Evolutionary conservation across 2,113 vertebrate species (phyloP), one percentile per base, ranked within the genome.

Genomic region (Chitala chitala): DNA sequence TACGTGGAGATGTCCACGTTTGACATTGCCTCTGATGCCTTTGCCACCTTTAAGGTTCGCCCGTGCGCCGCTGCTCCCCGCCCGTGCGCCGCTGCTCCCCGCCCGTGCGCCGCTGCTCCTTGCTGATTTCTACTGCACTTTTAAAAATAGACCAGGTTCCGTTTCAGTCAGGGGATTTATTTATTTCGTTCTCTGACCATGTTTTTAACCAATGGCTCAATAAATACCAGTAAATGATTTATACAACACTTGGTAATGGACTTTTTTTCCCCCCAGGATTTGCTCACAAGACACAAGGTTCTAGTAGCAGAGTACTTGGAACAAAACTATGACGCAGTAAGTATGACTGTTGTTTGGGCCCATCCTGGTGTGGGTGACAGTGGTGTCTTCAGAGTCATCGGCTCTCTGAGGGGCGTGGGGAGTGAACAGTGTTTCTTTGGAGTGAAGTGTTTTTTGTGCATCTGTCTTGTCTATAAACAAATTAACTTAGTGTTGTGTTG

Each of bases 1-100:
- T 98, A 98, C 17, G 96, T 99, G 86, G 96, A 98, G 81, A 91
- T 98, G 91, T 98, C 95, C 81, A 98, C 96, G 10, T 98, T 98
- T 80, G 96, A 98, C 88, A 98, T 98, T 51, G 95, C 96, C 83
- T 98, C 96, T 8, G 96, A 98, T 82, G 96, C 96, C 73, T 98
- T 98, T 81, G 96, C 96, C 85, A 98, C 96, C 64, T 98, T 98
- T 87, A 98, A 98, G 94, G 96, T 95, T 80, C 91, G 85, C 33
- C 22, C 2, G 59, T 17, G 15, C 58, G 8, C 29, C 13, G n/a
- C 2, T 20, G 58, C 3, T 29, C 2, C 15, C 33, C 10, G n/a
- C n/a, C n/a, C n/a, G n/a, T n/a, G n/a, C 17, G 1, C 5, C 6
- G 3, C 38, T n/a, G 33, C 17, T 63, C 15, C 0, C 6, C 31